A percentile compares a stretch with the other conserved stretches of the same genome.
These are phyloP conservation scores for Acrossocheilus fasciatus DNA, from an alignment of 2,797 vertebrate genomes.

Conservation along the genomic window DNA sequence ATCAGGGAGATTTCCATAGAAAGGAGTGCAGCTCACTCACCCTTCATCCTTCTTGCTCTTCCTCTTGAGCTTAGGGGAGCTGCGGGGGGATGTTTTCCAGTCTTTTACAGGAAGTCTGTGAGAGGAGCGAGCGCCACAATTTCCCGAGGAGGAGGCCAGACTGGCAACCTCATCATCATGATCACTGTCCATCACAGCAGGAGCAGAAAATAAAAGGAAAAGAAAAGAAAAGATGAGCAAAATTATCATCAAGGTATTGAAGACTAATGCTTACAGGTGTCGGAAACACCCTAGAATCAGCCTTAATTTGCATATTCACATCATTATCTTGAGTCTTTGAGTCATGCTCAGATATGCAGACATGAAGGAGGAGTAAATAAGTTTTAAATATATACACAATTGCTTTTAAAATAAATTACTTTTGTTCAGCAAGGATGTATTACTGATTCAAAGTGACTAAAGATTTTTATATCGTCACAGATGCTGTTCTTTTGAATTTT, in stretches of 20 bases:
- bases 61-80: slow-evolving; percentile 91
- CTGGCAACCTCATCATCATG: slow-evolving; percentile 94
- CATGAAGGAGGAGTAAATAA: not conserved
- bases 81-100: slow-evolving; percentile 92
- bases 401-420: not conserved
- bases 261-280: not conserved
- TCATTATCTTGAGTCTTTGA: not conserved
- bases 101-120: slow-evolving; percentile 92
- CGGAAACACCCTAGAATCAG: not conserved
- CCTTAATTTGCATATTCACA: not conserved
- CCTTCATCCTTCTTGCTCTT: slow-evolving; percentile 91
- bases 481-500: not conserved
- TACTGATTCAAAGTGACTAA: not conserved
- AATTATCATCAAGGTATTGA: not conserved
- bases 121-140: slow-evolving; percentile 85
- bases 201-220: not conserved
- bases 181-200: slow-evolving; percentile 78
- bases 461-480: not conserved
- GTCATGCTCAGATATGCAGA: not conserved
- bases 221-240: not conserved
- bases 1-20: not conserved
- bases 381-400: not conserved
- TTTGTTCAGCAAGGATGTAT: not conserved
- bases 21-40: slow-evolving; percentile 70
- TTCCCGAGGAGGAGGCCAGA: slow-evolving; percentile 88